These are phyloP conservation scores for Drosophila formosana DNA, from an alignment of 2,888 invertebrate genomes.

Conservation along the genomic window DNA sequence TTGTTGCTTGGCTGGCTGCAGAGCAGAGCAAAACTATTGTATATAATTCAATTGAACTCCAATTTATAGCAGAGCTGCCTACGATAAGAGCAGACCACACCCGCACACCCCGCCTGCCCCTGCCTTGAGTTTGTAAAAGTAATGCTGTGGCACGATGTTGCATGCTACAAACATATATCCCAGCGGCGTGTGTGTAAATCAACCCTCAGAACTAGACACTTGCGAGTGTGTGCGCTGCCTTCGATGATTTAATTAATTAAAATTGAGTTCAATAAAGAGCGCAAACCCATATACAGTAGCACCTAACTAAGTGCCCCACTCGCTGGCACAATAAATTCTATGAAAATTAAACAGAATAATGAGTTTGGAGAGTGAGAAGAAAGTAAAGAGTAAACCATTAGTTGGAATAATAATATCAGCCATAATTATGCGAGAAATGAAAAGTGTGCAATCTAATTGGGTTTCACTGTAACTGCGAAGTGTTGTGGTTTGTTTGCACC, in stretches of 20 bases:
- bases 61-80: constrained; percentile 71
- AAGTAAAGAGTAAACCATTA: neutral
- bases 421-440: neutral
- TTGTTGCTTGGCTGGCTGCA: constrained; percentile 32
- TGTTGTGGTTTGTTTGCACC: constrained; percentile 44
- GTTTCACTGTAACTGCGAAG: constrained; percentile 39
- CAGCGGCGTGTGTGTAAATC: constrained; percentile 44
- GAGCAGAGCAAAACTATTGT: constrained; percentile 72
- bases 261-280: constrained; percentile 80
- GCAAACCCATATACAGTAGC: constrained; percentile 46
- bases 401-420: neutral
- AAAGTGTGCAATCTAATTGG: constrained; percentile 2
- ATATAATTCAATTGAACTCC: constrained; percentile 82
- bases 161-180: neutral
- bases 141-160: neutral
- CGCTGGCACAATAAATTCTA: neutral
- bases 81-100: constrained; percentile 52
- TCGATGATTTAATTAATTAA: constrained; percentile 82
- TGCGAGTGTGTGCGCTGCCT: constrained; percentile 51
- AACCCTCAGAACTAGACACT: constrained; percentile 45
- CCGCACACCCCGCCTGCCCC: constrained; percentile 20
- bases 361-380: neutral
- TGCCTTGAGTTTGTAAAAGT: neutral
- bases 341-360: neutral
- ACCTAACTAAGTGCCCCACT: constrained; percentile 26